Evolutionary conservation across 2,888 invertebrate genomes (phyloP).

Genomic region (Thymelicus lineola): DNA sequence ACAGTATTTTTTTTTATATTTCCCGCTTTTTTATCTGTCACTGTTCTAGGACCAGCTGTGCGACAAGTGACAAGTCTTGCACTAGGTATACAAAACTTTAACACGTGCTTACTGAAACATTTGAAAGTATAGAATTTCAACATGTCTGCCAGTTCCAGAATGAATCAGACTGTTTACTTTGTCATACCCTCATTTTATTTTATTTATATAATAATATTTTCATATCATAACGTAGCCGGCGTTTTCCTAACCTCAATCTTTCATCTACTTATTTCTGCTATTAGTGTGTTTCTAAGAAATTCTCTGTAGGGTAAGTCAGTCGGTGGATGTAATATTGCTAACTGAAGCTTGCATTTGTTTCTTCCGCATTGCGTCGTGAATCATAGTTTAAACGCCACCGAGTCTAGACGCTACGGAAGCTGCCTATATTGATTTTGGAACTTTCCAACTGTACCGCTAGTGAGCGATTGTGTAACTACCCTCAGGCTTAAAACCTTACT

Average conservation of each 20-base stretch:
- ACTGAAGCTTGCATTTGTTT: conserved; percentile 38
- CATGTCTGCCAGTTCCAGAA: conserved; percentile 78
- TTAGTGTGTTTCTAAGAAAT: conserved; percentile 27
- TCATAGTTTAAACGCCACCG: conserved; percentile 42
- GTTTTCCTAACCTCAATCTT: conserved; percentile 69
- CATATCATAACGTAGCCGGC: conserved; percentile 55
- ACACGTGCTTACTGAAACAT: conserved; percentile 71
- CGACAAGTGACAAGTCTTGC: conserved; percentile 19
- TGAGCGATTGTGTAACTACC: conserved; percentile 35
- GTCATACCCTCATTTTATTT: conserved; percentile 58
- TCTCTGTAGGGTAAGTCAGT: conserved; percentile 8
- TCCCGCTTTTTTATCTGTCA: conserved; percentile 55
- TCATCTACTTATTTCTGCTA: conserved; percentile 25
- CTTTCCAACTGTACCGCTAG: conserved; percentile 17
- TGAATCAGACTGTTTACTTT: conserved; percentile 53
- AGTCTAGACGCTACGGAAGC: conserved; percentile 58
- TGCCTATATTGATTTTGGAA: conserved; percentile 58
- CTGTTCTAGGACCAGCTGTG: conserved; percentile 42
- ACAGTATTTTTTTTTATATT: conserved; percentile 55
- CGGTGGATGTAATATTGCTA: conserved; percentile 15
- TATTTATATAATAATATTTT: conserved; percentile 49
- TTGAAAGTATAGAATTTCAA: conserved; percentile 77
- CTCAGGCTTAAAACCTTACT: conserved; percentile 13
- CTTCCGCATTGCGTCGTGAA: conserved; percentile 59
- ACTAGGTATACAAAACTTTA: conserved; percentile 50